Conservation (phyloP, 2,797 vertebrate genomes). For the Myripristis jacobus region DNA sequence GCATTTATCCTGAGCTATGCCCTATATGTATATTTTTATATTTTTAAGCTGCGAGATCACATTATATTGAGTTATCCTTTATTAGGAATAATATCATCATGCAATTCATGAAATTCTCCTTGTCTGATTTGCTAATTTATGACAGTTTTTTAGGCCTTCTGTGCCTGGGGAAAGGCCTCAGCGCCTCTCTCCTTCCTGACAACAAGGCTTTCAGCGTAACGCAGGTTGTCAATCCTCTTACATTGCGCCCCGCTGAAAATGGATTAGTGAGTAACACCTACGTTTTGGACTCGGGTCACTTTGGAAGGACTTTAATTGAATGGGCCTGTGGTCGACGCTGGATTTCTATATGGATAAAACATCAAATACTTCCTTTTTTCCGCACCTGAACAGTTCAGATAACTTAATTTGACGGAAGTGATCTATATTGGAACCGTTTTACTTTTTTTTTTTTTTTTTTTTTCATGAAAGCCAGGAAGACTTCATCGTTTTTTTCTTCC, state of each 20-base stretch:
- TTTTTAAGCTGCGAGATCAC: not conserved
- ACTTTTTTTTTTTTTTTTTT: too few species aligned
- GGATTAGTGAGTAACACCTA: conserved; percentile 83
- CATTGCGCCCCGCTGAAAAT: conserved; percentile 78
- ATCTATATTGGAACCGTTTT: not conserved
- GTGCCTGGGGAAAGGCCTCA: conserved; percentile 3
- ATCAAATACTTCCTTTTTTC: conserved; percentile 9
- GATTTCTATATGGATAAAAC: conserved; percentile 36
- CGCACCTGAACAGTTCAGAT: not conserved
- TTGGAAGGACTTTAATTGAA: conserved; percentile 81
- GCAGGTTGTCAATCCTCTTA: conserved; percentile 86
- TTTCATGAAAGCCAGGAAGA: not conserved
- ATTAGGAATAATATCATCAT: not conserved
- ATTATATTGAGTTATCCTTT: not conserved
- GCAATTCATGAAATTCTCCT: not conserved
- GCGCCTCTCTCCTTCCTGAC: conserved; percentile 24
- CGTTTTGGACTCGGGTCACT: conserved; percentile 80
- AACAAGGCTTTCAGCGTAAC: conserved; percentile 69
- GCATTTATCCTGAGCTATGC: too few species aligned
- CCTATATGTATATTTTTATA: too few species aligned
- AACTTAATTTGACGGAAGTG: not conserved
- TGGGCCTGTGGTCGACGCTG: conserved; percentile 65
- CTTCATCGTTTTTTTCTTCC: not conserved
- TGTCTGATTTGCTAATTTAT: not conserved
- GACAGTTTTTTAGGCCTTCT: not conserved